Evolutionary conservation across 2,113 vertebrate species (phyloP).

Genomic region (zebrafish (Danio rerio)): DNA sequence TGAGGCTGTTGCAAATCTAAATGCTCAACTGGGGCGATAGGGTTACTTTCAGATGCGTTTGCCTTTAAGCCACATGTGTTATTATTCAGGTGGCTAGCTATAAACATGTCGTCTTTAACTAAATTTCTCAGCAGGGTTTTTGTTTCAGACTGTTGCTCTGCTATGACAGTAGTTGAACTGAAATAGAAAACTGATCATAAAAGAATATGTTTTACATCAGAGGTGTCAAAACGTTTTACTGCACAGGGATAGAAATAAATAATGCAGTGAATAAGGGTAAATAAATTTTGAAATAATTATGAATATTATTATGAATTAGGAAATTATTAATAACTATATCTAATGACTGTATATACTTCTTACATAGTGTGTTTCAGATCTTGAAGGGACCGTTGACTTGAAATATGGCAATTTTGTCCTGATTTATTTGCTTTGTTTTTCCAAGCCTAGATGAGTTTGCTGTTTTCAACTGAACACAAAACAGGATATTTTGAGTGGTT

Average conservation of each 20-base stretch:
- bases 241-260: background rate
- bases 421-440: background rate
- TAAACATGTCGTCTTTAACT: background rate
- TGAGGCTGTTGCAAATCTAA: background rate
- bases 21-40: background rate
- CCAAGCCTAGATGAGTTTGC: background rate
- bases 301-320: too few relatives aligned
- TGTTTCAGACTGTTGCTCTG: background rate
- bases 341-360: too few relatives aligned
- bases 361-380: background rate
- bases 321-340: too few relatives aligned
- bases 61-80: constrained; percentile 1
- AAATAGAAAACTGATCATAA: background rate
- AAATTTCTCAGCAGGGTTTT: background rate
- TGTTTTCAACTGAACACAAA: too few relatives aligned
- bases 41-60: background rate
- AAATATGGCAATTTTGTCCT: too few relatives aligned
- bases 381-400: background rate
- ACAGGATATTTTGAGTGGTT: background rate
- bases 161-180: background rate
- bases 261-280: too few relatives aligned
- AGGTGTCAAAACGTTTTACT: background rate
- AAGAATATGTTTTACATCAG: background rate
- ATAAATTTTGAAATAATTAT: too few relatives aligned
- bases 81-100: background rate